Evolutionary conservation across 2,888 invertebrate species (phyloP), one percentile per base, ranked within the genome.

Genomic region (Acleris literana): DNA sequence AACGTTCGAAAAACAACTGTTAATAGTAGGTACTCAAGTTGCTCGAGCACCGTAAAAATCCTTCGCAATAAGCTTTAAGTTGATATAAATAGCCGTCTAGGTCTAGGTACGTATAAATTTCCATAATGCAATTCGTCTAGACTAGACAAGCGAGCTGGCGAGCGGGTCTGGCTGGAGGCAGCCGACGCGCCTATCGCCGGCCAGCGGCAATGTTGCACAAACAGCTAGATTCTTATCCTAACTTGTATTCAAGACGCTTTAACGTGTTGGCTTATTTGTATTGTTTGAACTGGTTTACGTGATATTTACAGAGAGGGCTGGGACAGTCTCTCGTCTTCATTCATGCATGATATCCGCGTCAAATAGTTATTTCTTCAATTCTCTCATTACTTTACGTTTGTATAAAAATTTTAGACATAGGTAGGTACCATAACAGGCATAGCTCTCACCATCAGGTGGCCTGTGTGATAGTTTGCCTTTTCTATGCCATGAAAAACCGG

Each of bases 101-200:
- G 80, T 81, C 77, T 79, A 79, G 53, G 49, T 63, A 68, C 52
- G 44, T 76, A 76, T 76, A 74, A 80, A 89, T 90, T 90, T 84
- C 84, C 88, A 90, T 92, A 91, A 90, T 91, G 87, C 90, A 90
- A 90, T 90, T 89, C 90, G 90, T 90, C 90, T 90, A 91, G 90
- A 89, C 90, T 81, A 84, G 86, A 83, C 85, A 78, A 78, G 80
- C 74, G 74, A 74, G 76, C 81, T 82, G 46, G n/a, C 17, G 46
- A n/a, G n/a, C 81, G 76, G 72, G 81, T 79, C 76, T 72, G 72
- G 69, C 74, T 75, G 88, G 87, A 90, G 90, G 90, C 90, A 5
- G 5, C 39, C 79, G 76, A 71, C 74, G 54, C 64, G 51, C 58
- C 63, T 54, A 57, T 52, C 57, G 55, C 20, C 25, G 9, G 44